Evolutionary conservation across 2,797 vertebrate species (phyloP).

Genomic region (Diglossa cyanea): DNA sequence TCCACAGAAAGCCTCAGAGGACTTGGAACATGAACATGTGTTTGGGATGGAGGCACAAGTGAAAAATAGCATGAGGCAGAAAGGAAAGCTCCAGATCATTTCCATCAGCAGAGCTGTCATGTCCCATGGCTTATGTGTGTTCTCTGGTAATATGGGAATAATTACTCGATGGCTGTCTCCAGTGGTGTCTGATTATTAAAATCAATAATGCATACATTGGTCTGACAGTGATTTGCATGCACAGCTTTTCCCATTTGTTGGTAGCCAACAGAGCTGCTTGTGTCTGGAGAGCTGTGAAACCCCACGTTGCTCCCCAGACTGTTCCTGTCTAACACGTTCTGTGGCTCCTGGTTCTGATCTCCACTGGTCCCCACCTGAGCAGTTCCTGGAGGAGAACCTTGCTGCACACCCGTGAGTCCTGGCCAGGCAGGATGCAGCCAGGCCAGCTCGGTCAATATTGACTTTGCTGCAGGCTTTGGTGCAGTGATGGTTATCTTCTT

Average conservation of each 20-base stretch:
- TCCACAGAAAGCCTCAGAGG: background rate
- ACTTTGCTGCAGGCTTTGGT: conserved; percentile 24
- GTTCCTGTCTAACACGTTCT: background rate
- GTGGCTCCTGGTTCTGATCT: background rate
- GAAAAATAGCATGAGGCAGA: background rate
- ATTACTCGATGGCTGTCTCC: background rate
- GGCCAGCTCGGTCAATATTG: conserved; percentile 50
- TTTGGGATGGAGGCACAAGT: background rate
- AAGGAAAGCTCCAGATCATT: background rate
- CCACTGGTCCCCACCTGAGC: background rate
- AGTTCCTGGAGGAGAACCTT: background rate
- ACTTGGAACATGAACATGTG: background rate
- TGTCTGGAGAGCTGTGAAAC: background rate
- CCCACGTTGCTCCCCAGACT: background rate
- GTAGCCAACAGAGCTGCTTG: background rate
- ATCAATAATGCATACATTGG: background rate
- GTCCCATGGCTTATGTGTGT: background rate
- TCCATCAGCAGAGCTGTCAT: background rate
- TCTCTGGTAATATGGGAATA: background rate
- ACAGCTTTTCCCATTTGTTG: background rate
- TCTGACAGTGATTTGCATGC: background rate
- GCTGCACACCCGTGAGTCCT: background rate
- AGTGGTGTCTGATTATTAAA: conserved; percentile 16
- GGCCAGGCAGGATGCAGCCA: background rate
- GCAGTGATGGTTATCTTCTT: background rate